Evolutionary conservation across 92 coral and sea anemone species (phyloP), one percentile per base, ranked within the genome.

Genomic region (Plumapathes pennacea): DNA sequence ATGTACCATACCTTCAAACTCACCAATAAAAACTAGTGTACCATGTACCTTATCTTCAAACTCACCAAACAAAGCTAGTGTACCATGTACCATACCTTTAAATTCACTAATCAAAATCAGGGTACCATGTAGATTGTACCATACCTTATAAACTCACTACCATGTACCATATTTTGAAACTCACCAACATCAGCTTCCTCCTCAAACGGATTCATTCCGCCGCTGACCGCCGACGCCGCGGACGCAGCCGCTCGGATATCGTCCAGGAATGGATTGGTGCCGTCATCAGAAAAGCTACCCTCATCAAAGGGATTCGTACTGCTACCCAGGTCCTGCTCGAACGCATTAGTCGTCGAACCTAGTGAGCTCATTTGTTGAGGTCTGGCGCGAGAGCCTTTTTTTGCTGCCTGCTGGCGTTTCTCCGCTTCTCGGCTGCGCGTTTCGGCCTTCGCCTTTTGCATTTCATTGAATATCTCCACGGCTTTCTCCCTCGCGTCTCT

Each of bases 241-340:
- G 82, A 61, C 8, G 84, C 82, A 0, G 96, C 98, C 9, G 98
- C 98, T 32, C 78, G 78, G 51, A 92, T 78, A 47, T 92, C 98
- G 26, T 61, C 94, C 3, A 92, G 32, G 76, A 92, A 92, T 5
- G 98, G 96, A 45, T 88, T 92, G 24, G 61, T 50, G 5, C 19
- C 71, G 47, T 88, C 96, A 12, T 50, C 56, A 25, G 88, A 64
- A 31, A 66, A 57, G 25, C 54, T 72, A 50, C 11, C 14, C 4
- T 54, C 61, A 13, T 81, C 88, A 25, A 81, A 81, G 0, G 88
- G 77, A 57, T 74, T 81, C 7, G 75, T 57, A 13, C 64, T 57
- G 8, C 40, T 55, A 9, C 97, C 97, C 31, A 90, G 68, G 32
- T 90, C 97, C 57, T 78, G 86, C 40, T 88, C 98, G 74, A 91